phyloP scores from a whole-genome alignment of 2,797 vertebrate genomes.

The Syndactyla subalaris region DNA sequence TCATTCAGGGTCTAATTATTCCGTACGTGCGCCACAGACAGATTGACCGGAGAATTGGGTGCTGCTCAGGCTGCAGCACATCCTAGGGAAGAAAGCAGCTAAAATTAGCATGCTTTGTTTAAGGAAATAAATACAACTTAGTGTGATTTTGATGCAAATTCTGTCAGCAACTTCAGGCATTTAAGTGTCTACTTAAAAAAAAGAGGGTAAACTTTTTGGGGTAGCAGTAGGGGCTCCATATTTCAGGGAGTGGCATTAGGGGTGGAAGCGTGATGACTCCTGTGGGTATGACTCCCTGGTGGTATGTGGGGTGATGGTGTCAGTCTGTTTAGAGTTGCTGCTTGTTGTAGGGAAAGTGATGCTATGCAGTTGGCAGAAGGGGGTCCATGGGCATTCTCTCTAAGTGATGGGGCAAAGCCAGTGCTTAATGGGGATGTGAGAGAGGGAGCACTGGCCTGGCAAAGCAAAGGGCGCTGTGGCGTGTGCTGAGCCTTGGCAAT shows the following conservation, averaged over 20 bases:
- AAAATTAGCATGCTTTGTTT: constrained; percentile 30
- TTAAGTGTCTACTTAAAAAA: neutral
- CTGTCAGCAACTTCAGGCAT: neutral
- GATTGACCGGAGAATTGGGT: neutral
- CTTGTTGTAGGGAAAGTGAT: neutral
- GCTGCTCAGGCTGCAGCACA: neutral
- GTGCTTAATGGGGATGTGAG: fast-evolving
- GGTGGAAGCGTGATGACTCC: neutral
- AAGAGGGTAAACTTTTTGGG: neutral
- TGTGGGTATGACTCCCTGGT: fast-evolving
- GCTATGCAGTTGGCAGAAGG: neutral
- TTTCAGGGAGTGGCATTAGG: neutral
- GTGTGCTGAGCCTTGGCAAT: neutral
- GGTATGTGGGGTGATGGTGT: neutral
- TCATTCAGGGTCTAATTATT: constrained; percentile 41
- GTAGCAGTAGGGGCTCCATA: neutral
- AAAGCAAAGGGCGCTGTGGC: fast-evolving
- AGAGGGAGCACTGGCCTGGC: neutral
- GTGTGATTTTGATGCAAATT: neutral
- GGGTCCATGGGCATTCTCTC: neutral
- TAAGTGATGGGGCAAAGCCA: neutral
- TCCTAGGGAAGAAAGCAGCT: neutral
- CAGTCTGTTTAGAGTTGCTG: neutral
- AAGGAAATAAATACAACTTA: neutral
- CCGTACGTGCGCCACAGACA: neutral